Evolutionary conservation across 2,113 vertebrate species (phyloP).

Genomic region (Oceanodroma tethys): DNA sequence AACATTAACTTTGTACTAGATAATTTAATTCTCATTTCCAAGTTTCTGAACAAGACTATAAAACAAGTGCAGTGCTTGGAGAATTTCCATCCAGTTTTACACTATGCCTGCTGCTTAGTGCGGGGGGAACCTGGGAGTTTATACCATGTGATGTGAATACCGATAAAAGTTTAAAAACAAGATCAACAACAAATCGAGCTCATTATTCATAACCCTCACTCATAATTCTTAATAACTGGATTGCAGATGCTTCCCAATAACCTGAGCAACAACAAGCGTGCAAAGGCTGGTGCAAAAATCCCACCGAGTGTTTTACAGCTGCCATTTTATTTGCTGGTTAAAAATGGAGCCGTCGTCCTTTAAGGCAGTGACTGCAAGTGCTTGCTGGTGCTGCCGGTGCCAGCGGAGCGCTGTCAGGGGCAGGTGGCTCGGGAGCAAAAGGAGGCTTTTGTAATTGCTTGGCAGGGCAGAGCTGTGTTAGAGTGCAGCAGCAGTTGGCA

Average conservation of each 20-base stretch:
- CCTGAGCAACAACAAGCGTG: not conserved
- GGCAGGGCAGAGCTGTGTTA: constrained; percentile 41
- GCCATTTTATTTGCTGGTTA: not conserved
- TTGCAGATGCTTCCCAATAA: not conserved
- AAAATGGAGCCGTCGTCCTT: not conserved
- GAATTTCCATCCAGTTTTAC: not conserved
- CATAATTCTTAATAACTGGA: not conserved
- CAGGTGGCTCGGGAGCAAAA: constrained; percentile 52
- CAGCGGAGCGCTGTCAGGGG: constrained; percentile 5
- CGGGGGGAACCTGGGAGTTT: not conserved
- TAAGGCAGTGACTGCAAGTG: not conserved
- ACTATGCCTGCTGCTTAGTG: not conserved
- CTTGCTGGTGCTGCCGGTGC: not conserved
- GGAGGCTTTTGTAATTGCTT: constrained; percentile 63
- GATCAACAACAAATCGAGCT: not conserved
- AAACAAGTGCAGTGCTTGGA: not conserved
- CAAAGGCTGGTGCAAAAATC: not conserved
- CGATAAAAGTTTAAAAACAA: not conserved
- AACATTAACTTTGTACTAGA: not conserved
- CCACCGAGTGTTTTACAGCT: not conserved
- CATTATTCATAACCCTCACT: not conserved
- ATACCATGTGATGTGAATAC: not conserved
- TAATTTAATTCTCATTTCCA: not conserved
- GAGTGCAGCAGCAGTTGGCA: constrained; percentile 61
- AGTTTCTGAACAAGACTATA: not conserved